Percentiles rank a stretch among this genome's conserved stretches.
phyloP scores from a whole-genome alignment of 2,113 vertebrate genomes.

The Salvelinus alpinus region DNA sequence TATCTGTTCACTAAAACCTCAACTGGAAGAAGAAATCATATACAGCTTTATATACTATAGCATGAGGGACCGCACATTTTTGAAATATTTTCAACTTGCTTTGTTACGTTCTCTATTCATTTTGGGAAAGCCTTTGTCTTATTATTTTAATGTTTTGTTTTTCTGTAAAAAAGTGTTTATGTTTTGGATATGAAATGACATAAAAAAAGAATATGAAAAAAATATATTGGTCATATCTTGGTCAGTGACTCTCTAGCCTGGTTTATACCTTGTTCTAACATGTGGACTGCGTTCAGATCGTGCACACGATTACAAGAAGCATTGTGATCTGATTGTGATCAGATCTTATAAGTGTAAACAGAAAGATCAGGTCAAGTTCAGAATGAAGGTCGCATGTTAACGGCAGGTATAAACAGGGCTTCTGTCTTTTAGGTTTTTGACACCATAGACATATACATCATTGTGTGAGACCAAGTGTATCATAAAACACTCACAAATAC shows the following conservation, averaged over 20 bases:
- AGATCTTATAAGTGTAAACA: too few relatives aligned
- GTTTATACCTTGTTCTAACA: too few relatives aligned
- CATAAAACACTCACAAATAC: too few relatives aligned
- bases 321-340: too few relatives aligned
- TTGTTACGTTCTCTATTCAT: slow-evolving; percentile 55
- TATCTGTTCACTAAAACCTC: not conserved
- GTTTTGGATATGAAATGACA: slow-evolving; percentile 33
- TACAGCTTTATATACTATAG: not conserved
- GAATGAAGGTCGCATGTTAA: too few relatives aligned
- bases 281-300: too few relatives aligned
- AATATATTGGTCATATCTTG: not conserved
- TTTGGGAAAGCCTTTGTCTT: slow-evolving; percentile 47
- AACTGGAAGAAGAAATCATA: not conserved
- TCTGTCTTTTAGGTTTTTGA: too few relatives aligned
- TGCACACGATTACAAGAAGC: too few relatives aligned
- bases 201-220: slow-evolving; percentile 67
- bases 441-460: too few relatives aligned
- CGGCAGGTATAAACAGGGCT: too few relatives aligned
- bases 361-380: too few relatives aligned
- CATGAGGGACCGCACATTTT: not conserved
- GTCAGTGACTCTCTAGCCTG: not conserved
- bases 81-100: slow-evolving; percentile 20
- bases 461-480: too few relatives aligned
- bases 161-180: slow-evolving; percentile 30
- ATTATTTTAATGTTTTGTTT: slow-evolving; percentile 19